phyloP scores from a whole-genome alignment of 2,113 vertebrate species.

The Callocephalon fimbriatum region DNA sequence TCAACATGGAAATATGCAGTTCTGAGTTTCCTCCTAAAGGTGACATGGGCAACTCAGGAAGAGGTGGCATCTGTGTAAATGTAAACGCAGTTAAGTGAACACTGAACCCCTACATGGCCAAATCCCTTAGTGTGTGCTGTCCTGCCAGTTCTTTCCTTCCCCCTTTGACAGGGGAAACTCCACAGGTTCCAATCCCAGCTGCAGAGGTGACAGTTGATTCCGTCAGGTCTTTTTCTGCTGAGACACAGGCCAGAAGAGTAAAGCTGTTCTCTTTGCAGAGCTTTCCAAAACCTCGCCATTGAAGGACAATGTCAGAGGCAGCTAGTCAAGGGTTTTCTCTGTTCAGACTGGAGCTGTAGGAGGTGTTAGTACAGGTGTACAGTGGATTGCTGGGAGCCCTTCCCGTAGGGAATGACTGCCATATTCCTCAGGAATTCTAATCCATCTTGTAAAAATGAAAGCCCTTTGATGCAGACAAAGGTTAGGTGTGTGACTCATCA shows the following conservation, averaged over 20 bases:
- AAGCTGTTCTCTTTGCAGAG: not conserved
- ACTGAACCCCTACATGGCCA: not conserved
- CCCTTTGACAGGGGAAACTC: fast-evolving
- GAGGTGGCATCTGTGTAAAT: not conserved
- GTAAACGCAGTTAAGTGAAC: not conserved
- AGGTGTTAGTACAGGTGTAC: not conserved
- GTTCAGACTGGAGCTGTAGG: not conserved
- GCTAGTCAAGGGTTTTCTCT: not conserved
- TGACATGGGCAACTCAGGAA: not conserved
- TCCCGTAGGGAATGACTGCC: not conserved
- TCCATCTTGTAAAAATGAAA: not conserved
- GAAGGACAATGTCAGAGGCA: not conserved
- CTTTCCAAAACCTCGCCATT: not conserved
- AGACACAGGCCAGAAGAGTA: not conserved
- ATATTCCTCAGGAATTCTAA: not conserved
- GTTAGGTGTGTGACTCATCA: not conserved
- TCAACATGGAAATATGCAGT: not conserved
- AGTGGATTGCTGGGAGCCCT: not conserved
- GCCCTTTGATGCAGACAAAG: not conserved
- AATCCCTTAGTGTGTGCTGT: not conserved
- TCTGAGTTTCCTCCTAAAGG: not conserved
- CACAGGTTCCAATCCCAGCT: not conserved
- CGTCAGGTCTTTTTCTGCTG: not conserved
- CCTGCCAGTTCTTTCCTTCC: not conserved
- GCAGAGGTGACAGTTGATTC: not conserved